These are phyloP conservation scores for Pachymerium ferrugineum DNA, from an alignment of 2,888 invertebrate species.

Conservation along the genomic window DNA sequence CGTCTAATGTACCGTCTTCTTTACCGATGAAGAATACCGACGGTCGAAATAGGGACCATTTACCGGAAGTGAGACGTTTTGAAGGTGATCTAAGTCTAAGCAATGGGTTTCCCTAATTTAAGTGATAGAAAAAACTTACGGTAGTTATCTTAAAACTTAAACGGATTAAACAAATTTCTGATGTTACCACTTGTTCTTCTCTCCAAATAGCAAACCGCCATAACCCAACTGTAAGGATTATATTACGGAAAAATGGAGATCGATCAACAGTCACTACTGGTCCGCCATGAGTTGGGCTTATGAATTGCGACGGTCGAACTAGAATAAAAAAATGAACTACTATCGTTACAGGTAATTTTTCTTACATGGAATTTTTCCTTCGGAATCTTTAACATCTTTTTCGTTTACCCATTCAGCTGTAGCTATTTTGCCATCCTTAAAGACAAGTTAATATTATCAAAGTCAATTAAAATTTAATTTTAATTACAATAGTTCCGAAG, in stretches of 20 bases:
- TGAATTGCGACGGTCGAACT: not conserved
- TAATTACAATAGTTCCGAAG: not conserved
- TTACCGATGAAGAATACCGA: conserved; percentile 65
- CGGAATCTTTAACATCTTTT: not conserved
- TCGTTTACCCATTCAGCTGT: not conserved
- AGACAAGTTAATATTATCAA: not conserved
- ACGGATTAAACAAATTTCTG: not conserved
- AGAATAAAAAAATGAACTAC: not conserved
- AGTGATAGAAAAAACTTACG: no score
- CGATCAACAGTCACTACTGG: conserved; percentile 57
- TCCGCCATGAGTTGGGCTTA: conserved; percentile 60
- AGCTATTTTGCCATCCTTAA: conserved; percentile 14
- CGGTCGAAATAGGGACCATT: conserved; percentile 71
- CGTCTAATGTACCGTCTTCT: conserved; percentile 68
- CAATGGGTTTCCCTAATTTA: not conserved
- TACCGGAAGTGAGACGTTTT: conserved; percentile 46
- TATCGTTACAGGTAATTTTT: not conserved
- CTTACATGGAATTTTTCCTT: not conserved
- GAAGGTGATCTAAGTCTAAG: not conserved
- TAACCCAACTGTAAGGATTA: conserved; percentile 67
- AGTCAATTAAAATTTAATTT: no score
- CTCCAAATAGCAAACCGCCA: conserved; percentile 70
- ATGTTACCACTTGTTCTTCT: conserved; percentile 55
- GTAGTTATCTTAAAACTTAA: no score
- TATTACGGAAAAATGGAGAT: conserved; percentile 58